These are phyloP conservation scores for Panthera tigris DNA, from an alignment of 2,113 vertebrate species.

Conservation along the genomic window DNA sequence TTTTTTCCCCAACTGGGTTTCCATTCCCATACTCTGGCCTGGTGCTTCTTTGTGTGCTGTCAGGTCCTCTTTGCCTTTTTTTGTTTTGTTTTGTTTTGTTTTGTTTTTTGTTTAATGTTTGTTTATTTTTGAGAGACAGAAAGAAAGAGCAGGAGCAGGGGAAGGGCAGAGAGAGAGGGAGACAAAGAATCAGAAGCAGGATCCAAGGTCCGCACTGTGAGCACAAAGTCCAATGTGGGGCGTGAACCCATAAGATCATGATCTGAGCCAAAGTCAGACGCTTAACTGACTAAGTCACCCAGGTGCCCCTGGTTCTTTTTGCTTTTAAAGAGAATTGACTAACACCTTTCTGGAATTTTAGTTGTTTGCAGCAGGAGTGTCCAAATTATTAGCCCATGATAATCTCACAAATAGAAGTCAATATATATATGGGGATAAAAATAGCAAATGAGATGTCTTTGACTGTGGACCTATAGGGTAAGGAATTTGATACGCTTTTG, in stretches of 20 bases:
- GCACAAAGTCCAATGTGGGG: no score
- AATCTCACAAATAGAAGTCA: background rate
- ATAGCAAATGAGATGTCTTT: background rate
- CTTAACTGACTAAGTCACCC: no score
- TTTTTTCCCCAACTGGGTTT: background rate
- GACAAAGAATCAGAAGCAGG: no score
- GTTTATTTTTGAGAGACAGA: no score
- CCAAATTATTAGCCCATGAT: background rate
- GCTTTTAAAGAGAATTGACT: background rate
- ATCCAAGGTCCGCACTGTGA: no score
- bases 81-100: no score
- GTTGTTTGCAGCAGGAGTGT: background rate
- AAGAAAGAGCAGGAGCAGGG: no score
- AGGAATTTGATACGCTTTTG: background rate
- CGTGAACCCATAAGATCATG: no score
- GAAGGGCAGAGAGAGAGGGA: no score
- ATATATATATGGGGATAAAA: background rate
- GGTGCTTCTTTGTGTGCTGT: background rate
- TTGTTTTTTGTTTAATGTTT: no score
- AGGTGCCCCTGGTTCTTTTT: background rate
- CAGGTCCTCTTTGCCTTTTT: background rate
- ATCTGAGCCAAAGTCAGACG: no score
- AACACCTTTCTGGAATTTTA: background rate
- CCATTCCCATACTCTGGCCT: background rate
- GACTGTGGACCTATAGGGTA: background rate